Base-by-base conservation (phyloP, 2,888 invertebrate genomes). In the Acheta domesticus region DNA sequence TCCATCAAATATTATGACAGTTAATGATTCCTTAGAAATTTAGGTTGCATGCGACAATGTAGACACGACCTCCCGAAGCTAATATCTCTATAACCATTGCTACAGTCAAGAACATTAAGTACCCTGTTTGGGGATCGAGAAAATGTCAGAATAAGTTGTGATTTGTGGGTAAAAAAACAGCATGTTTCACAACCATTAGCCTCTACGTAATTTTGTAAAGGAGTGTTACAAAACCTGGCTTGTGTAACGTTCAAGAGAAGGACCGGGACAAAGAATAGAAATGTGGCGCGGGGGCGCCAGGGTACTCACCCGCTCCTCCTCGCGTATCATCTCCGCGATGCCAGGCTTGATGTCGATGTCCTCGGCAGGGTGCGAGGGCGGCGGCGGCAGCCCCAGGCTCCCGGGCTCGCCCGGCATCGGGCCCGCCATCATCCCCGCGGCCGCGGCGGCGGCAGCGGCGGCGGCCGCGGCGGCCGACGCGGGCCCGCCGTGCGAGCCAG, bases 291-390 rank as follows among this genome's bases (percentile, higher is more conserved):
- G 36, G 5, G 36, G 36, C 36, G 36, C 36, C 36, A 5, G 74
- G 76, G 79, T 80, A 94, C 96, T 95, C 88, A 96, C 96, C 94
- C 96, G 90, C 90, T 96, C 96, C 90, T 96, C 96, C 91, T 96
- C 96, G 87, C 96, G 93, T 87, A 96, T 96, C 96, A 96, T 96
- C 90, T 96, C 96, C 82, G 96, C 96, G 89, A 96, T 96, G 88
- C 96, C 96, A 79, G 96, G 96, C 85, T 96, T 94, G 89, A 96
- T 95, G 89, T 96, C 96, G 87, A 95, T 90, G 88, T 96, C 96
- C 85, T 96, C 96, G 78, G 85, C 85, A 0, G 76, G 76, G 81
- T 79, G 84, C 80, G 83, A 82, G 36, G 83, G 83, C 83, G 85
- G 79, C 83, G 84, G 77, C 74, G 80, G 81, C 50, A 80, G 79